Evolutionary conservation across 2,797 vertebrate genomes (phyloP), one percentile per base, ranked within the genome.

Genomic region (Alcedo quadribrachys): DNA sequence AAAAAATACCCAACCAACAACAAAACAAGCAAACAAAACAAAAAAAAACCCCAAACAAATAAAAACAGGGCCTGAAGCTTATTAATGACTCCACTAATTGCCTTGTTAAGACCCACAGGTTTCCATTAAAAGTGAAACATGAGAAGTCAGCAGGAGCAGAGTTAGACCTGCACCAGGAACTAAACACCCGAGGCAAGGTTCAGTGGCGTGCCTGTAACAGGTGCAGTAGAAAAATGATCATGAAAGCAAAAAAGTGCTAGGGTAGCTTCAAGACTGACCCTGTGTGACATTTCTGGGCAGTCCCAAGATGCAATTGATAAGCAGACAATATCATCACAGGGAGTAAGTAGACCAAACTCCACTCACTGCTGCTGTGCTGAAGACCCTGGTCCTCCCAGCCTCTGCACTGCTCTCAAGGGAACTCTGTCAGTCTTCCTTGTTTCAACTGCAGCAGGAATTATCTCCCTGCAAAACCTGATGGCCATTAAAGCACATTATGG

Each of bases 51-150:
- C 20, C 7, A 50, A 40, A 12, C 54, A 57, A 17, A 21, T 15
- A 8, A 19, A 19, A 15, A 15, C 8, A 17, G 8, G 13, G 33
- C 24, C 25, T 62, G 32, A 79, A 55, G 15, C 11, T 63, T 60
- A 28, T 48, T 88, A 75, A 69, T 37, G 12, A 37, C 20, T 33
- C 15, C 32, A 27, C 27, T 40, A 69, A 83, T 37, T 32, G 20
- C 48, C 58, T 68, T 35, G 32, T 27, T 53, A 89, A 76, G 43
- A 58, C 27, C 17, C 28, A 11, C 12, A 66, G 46, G 40, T 76
- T 84, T 73, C 81, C 45, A 80, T 70, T 77, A 67, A 18, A 57
- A 67, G 12, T 10, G 55, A 88, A 91, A 88, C 60, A 63, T 21
- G 30, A 74, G 63, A 73, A 78, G 50, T 32, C 80, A 84, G 35